These are phyloP conservation scores for Drosophila tsacasi DNA, from an alignment of 1,140 invertebrate species.

Conservation along the genomic window DNA sequence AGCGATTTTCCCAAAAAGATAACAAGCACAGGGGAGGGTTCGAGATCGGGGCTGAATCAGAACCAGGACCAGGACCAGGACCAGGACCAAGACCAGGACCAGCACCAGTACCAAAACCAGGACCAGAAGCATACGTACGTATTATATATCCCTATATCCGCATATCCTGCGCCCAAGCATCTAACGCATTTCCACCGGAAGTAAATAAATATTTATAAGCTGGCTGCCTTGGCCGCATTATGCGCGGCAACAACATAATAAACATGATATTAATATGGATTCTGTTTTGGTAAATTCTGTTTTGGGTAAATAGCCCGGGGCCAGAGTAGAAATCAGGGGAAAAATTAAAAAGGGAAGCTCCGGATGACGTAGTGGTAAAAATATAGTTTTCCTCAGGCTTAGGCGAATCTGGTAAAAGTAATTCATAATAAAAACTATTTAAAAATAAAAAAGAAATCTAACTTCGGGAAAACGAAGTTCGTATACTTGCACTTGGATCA, in stretches of 20 bases:
- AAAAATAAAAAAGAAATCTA: too few relatives aligned
- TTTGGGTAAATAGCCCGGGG: slow-evolving; percentile 56
- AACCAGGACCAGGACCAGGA: not conserved
- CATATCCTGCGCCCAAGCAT: not conserved
- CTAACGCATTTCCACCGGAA: slow-evolving; percentile 68
- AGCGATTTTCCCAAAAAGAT: slow-evolving; percentile 82
- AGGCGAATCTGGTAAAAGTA: not conserved
- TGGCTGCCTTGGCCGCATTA: slow-evolving; percentile 65
- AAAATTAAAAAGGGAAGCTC: not conserved
- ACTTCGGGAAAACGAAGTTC: too few relatives aligned
- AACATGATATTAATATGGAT: slow-evolving; percentile 67
- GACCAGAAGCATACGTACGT: slow-evolving; percentile 10
- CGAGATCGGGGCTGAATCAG: slow-evolving; percentile 10
- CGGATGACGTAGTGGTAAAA: not conserved
- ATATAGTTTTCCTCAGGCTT: not conserved
- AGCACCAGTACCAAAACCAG: not conserved
- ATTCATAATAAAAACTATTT: not conserved
- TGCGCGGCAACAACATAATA: slow-evolving; percentile 41
- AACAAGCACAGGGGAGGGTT: slow-evolving; percentile 39
- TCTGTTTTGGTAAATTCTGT: slow-evolving; percentile 22
- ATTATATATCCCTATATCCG: slow-evolving; percentile 1
- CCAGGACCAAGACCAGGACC: not conserved
- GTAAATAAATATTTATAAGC: slow-evolving; percentile 81
- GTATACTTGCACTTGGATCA: too few relatives aligned
- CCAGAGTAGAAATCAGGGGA: not conserved